Evolutionary conservation across 2,797 vertebrate genomes (phyloP), one percentile per base, ranked within the genome.

Genomic region (Todus mexicanus): DNA sequence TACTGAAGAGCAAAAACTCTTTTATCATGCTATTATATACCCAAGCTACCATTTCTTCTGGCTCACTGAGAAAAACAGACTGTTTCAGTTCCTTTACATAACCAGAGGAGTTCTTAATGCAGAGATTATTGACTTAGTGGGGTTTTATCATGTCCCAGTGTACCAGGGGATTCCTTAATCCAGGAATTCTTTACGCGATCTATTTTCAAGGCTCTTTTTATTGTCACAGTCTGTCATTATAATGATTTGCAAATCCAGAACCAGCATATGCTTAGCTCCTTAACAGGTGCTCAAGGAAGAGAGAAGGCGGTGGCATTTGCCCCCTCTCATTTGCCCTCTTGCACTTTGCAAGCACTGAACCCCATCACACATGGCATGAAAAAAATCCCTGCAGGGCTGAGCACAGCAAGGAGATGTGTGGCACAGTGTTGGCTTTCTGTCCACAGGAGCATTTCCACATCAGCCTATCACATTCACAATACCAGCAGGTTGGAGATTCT

Each of bases 121-220:
- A 88, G 73, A 96, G 94, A 96, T 96, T 96, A 96, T 92, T 96
- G 95, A 92, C 89, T 95, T 95, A 95, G 84, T 92, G 84, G 82
- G 82, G 56, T 93, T 95, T 95, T 95, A 94, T 95, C 87, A n/a
- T 73, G 84, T 93, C 84, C 84, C 60, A 48, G 59, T 76, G 89
- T 84, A 85, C 84, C 94, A 93, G 59, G 90, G 94, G 95, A 96
- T 92, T 94, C 87, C 91, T 94, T 96, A 95, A 95, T 93, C 94
- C 92, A 72, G 63, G 92, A 87, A 70, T 92, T 95, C 70, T 94
- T 93, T 78, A 87, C 87, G 60, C 91, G 93, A 95, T 95, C 94
- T 95, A 84, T 93, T 96, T 95, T 92, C 87, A 95, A 86, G 82
- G 90, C 66, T 95, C 82, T 81, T 92, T 92, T 93, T 92, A 88